phyloP scores from a whole-genome alignment of 2,888 invertebrate species.

The Hydroisotoma schaefferi region DNA sequence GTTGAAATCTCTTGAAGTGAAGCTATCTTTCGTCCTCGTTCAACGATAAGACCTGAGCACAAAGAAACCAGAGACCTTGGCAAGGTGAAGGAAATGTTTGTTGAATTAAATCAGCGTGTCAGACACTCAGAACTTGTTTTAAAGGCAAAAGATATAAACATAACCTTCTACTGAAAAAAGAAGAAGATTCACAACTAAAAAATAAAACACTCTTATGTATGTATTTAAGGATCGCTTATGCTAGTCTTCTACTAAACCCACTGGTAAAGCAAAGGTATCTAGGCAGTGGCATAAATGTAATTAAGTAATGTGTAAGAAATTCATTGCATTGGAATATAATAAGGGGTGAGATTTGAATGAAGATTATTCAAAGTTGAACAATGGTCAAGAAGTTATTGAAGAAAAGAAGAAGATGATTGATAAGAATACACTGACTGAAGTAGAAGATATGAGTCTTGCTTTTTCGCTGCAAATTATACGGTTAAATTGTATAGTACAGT shows the following conservation, averaged over 20 bases:
- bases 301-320: neutral
- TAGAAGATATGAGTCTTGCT: too few species aligned
- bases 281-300: too few species aligned
- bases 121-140: neutral
- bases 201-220: neutral
- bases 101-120: neutral
- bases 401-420: conserved; percentile 4
- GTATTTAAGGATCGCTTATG: too few species aligned
- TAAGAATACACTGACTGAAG: conserved; percentile 3
- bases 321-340: conserved; percentile 5
- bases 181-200: neutral
- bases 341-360: too few species aligned
- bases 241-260: too few species aligned
- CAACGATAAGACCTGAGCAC: neutral
- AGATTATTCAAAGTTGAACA: too few species aligned
- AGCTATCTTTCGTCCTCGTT: neutral
- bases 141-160: too few species aligned
- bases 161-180: neutral
- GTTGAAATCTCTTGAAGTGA: neutral
- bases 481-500: too few species aligned
- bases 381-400: too few species aligned
- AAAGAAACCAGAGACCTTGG: conserved; percentile 21
- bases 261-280: too few species aligned
- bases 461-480: too few species aligned
- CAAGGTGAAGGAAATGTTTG: conserved; percentile 23